A percentile compares a stretch with the other conserved stretches of the same genome.
phyloP scores from a whole-genome alignment of 2,797 vertebrate species.

The Anableps anableps region DNA sequence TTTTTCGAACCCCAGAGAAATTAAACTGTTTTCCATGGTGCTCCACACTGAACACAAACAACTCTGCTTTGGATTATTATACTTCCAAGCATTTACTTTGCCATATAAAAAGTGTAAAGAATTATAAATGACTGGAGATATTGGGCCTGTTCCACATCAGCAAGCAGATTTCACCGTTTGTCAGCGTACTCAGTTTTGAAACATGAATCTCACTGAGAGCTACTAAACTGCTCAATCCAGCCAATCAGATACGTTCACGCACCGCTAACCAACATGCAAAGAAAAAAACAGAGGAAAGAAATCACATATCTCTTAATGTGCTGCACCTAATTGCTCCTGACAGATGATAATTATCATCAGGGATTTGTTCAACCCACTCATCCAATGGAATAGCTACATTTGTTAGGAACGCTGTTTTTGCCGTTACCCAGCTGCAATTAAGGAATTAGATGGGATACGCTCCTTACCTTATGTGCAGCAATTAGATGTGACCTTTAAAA shows the following conservation, averaged over 20 bases:
- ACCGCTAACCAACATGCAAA: constrained; percentile 45
- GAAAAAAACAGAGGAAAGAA: constrained; percentile 35
- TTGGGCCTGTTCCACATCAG: constrained; percentile 53
- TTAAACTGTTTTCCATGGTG: background rate
- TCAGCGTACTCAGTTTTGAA: constrained; percentile 54
- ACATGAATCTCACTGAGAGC: constrained; percentile 33
- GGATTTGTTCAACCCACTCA: constrained; percentile 72
- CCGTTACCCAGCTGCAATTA: constrained; percentile 71
- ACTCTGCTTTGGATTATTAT: constrained; percentile 42
- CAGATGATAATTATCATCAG: constrained; percentile 78
- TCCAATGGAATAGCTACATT: constrained; percentile 60
- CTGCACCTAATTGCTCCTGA: constrained; percentile 76
- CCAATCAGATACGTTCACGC: constrained; percentile 57
- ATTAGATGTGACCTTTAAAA: constrained; percentile 77
- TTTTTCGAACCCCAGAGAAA: constrained; percentile 45
- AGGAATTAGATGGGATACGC: constrained; percentile 74
- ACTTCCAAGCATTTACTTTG: constrained; percentile 56
- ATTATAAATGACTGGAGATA: constrained; percentile 55
- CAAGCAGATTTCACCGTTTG: constrained; percentile 62
- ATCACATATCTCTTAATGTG: constrained; percentile 67
- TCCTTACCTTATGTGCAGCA: constrained; percentile 74
- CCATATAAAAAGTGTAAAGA: constrained; percentile 59
- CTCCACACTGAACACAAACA: constrained; percentile 58
- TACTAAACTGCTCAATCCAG: constrained; percentile 29
- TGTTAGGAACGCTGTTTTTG: constrained; percentile 35